These are phyloP conservation scores for Cladopsammia gracilis DNA, from an alignment of 64 coral and sea anemone species.

Conservation along the genomic window DNA sequence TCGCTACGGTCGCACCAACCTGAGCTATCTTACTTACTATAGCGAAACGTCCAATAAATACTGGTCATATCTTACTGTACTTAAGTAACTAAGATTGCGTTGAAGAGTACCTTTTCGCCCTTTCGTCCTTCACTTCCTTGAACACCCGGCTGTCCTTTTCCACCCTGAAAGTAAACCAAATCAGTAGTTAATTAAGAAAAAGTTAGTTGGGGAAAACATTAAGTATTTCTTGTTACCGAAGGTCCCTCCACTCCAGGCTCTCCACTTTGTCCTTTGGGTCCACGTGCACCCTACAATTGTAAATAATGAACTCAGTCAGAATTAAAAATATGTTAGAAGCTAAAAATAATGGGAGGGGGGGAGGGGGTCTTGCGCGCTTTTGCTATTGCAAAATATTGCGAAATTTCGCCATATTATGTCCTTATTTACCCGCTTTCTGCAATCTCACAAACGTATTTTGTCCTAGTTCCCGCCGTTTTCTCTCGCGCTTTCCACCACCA, in stretches of 20 bases:
- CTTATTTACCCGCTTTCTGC: too few relatives aligned
- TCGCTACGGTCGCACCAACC: too few relatives aligned
- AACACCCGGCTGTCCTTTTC: constrained; percentile 46
- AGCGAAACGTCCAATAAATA: too few relatives aligned
- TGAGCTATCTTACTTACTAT: too few relatives aligned
- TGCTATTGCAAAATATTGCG: too few relatives aligned
- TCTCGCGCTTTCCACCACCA: too few relatives aligned
- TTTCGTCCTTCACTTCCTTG: constrained; percentile 11
- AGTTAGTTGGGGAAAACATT: neutral
- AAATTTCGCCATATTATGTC: too few relatives aligned
- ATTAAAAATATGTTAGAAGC: neutral
- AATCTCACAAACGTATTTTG: too few relatives aligned
- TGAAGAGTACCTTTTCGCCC: constrained; percentile 35
- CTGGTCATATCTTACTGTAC: too few relatives aligned
- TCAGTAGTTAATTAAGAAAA: neutral
- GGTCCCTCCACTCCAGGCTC: constrained; percentile 2
- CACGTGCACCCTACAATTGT: constrained; percentile 26
- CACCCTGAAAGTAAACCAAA: constrained; percentile 25
- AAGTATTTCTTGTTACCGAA: neutral
- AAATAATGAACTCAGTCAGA: neutral
- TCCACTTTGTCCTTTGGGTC: constrained; percentile 46
- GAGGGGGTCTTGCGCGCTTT: too few relatives aligned
- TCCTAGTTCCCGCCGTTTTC: too few relatives aligned
- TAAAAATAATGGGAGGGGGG: too few relatives aligned
- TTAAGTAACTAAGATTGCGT: neutral